Evolutionary conservation across 1,140 invertebrate species (phyloP).

Genomic region (Panagrolaimus sp.): DNA sequence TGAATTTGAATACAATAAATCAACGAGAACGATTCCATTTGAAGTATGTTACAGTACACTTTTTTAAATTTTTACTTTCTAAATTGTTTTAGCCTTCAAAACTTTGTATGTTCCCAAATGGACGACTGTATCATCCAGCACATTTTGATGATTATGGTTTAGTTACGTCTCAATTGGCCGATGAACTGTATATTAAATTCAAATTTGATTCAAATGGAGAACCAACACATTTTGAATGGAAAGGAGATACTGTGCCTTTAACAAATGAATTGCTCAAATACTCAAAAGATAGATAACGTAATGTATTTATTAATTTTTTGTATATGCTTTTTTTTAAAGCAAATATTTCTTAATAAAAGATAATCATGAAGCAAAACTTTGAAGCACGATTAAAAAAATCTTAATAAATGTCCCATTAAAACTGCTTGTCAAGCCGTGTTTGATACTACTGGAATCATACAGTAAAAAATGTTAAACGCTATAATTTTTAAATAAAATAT

Average conservation of each 20-base stretch:
- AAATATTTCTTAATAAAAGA: not conserved
- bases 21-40: slow-evolving; percentile 26
- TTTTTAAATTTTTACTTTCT: not conserved
- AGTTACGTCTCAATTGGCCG: slow-evolving; percentile 78
- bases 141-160: slow-evolving; percentile 75
- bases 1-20: slow-evolving; percentile 28
- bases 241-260: slow-evolving; percentile 55
- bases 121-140: slow-evolving; percentile 87
- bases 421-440: too few relatives aligned
- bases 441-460: too few relatives aligned
- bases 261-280: slow-evolving; percentile 60
- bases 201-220: slow-evolving; percentile 70
- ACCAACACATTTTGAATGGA: slow-evolving; percentile 64
- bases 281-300: not conserved
- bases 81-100: slow-evolving; percentile 69
- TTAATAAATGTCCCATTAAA: too few relatives aligned
- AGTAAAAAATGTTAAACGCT: too few relatives aligned
- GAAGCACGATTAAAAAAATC: too few relatives aligned
- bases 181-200: slow-evolving; percentile 80
- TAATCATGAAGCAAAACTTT: too few relatives aligned
- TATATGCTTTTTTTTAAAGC: not conserved
- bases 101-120: slow-evolving; percentile 77
- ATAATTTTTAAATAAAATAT: too few relatives aligned
- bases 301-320: not conserved
- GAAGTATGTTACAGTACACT: slow-evolving; percentile 21